These are phyloP conservation scores for Eulemur rufifrons DNA, from an alignment of 2,113 vertebrate genomes.

Conservation along the genomic window DNA sequence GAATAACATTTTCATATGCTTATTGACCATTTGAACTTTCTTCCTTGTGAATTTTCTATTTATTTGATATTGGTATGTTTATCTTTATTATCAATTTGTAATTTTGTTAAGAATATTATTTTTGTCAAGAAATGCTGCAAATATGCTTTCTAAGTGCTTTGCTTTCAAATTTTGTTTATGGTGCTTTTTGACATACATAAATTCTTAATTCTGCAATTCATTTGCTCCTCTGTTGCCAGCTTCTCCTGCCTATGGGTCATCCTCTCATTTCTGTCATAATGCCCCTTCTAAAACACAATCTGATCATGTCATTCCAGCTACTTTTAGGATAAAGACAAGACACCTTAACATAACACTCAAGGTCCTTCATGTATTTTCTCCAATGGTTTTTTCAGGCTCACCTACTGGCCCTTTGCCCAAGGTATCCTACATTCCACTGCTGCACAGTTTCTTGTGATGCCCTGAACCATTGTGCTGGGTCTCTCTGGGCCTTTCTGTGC, in stretches of 20 bases:
- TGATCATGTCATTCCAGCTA: not conserved
- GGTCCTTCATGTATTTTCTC: not conserved
- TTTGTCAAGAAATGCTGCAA: slow-evolving; percentile 70
- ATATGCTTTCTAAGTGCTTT: slow-evolving; percentile 66
- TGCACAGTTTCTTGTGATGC: not conserved
- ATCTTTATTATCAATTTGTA: slow-evolving; percentile 56
- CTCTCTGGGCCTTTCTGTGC: not conserved
- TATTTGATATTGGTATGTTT: slow-evolving; percentile 58
- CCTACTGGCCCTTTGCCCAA: not conserved
- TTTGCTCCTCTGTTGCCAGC: slow-evolving; percentile 44
- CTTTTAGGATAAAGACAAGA: not conserved
- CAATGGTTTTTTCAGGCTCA: not conserved
- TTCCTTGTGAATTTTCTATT: slow-evolving; percentile 66
- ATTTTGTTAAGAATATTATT: slow-evolving; percentile 65
- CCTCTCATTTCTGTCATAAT: not conserved
- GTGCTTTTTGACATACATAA: slow-evolving; percentile 76
- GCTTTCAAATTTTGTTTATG: slow-evolving; percentile 73
- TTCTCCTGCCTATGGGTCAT: not conserved
- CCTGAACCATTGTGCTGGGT: not conserved
- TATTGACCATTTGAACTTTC: slow-evolving; percentile 55
- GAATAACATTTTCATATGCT: slow-evolving; percentile 48
- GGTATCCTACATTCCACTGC: not conserved
- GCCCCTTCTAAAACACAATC: not conserved
- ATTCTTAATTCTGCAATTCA: slow-evolving; percentile 67
- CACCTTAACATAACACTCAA: not conserved